A percentile compares a stretch with the other conserved stretches of the same genome.
Conservation (phyloP, 2,888 invertebrate genomes). For the Ferdinandea cuprea region DNA sequence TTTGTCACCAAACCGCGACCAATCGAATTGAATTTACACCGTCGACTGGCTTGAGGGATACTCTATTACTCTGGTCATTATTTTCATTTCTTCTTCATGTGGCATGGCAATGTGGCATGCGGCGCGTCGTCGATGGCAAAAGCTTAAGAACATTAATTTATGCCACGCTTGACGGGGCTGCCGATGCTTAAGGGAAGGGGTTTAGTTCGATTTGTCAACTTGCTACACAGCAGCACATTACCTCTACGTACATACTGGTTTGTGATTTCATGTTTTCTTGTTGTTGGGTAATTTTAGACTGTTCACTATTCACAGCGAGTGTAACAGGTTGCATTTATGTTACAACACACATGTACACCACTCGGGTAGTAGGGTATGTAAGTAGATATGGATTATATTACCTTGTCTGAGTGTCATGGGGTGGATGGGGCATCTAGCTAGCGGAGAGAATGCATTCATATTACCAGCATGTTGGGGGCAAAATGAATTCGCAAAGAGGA, state of each 20-base stretch:
- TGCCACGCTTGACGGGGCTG: slow-evolving; percentile 63
- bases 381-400: slow-evolving; percentile 25
- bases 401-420: background rate
- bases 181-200: slow-evolving; percentile 39
- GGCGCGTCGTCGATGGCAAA: slow-evolving; percentile 27
- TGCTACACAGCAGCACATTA: slow-evolving; percentile 42
- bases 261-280: slow-evolving; percentile 42
- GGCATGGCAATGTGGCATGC: slow-evolving; percentile 38
- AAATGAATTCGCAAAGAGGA: background rate
- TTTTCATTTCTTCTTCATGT: slow-evolving; percentile 60
- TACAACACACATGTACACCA: slow-evolving; percentile 18
- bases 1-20: slow-evolving; percentile 66
- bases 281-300: slow-evolving; percentile 58
- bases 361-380: background rate
- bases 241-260: slow-evolving; percentile 44
- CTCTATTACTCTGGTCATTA: slow-evolving; percentile 57
- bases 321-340: slow-evolving; percentile 62
- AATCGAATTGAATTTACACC: slow-evolving; percentile 68
- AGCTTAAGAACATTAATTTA: slow-evolving; percentile 70
- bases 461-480: slow-evolving; percentile 6
- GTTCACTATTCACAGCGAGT: slow-evolving; percentile 25
- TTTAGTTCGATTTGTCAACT: slow-evolving; percentile 66
- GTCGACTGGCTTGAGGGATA: slow-evolving; percentile 68
- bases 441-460: background rate
- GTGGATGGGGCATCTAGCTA: background rate